A percentile compares a stretch with the other conserved stretches of the same genome.
Conservation (phyloP, 2,888 invertebrate species). For the Clanis bilineata region DNA sequence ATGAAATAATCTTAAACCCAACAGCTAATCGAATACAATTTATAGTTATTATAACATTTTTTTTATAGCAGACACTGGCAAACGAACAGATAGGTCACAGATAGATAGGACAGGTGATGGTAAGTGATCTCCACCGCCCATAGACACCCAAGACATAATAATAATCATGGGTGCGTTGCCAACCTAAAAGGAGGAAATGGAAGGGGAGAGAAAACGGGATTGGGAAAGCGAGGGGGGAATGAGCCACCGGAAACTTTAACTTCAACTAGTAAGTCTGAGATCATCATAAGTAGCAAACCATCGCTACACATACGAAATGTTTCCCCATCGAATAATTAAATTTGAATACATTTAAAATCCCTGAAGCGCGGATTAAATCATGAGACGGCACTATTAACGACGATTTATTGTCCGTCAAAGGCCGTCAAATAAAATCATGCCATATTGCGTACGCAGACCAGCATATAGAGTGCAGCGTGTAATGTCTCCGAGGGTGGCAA, state of each 20-base stretch:
- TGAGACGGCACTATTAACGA: slow-evolving; percentile 42
- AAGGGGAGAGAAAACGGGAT: no score
- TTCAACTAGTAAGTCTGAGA: background rate
- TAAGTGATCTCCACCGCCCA: no score
- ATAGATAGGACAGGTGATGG: no score
- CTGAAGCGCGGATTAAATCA: slow-evolving; percentile 39
- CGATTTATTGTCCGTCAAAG: slow-evolving; percentile 50
- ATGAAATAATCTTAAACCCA: no score
- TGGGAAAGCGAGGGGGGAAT: no score
- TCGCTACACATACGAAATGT: background rate
- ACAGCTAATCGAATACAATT: no score
- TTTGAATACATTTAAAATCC: slow-evolving; percentile 48
- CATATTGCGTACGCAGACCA: slow-evolving; percentile 46
- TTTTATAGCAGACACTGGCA: no score
- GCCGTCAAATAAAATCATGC: slow-evolving; percentile 43
- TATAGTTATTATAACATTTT: no score
- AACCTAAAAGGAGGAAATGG: no score
- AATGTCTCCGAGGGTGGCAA: slow-evolving; percentile 34
- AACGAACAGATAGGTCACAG: no score
- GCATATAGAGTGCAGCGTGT: slow-evolving; percentile 18
- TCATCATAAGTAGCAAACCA: background rate
- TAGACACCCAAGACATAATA: no score
- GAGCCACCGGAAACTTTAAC: background rate
- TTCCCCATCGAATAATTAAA: slow-evolving; percentile 34
- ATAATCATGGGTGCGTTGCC: no score